phyloP scores from a whole-genome alignment of 2,888 invertebrate species.

The Pristionchus japonicus region DNA sequence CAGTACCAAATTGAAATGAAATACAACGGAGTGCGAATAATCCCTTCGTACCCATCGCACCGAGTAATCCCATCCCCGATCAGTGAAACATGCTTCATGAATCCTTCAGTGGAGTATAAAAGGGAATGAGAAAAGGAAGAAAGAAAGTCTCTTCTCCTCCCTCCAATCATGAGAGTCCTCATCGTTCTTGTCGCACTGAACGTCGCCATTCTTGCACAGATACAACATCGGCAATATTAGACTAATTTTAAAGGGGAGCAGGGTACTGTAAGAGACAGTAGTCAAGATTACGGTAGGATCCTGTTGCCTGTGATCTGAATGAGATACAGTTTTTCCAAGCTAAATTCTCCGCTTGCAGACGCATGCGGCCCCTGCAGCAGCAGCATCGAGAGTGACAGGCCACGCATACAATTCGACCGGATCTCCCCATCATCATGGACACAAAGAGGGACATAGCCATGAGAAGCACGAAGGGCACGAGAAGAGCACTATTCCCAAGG shows the following conservation, averaged over 20 bases:
- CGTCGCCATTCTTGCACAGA: not conserved
- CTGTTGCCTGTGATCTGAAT: too few species aligned
- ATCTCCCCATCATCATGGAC: not conserved
- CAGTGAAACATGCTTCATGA: not conserved
- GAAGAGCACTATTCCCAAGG: not conserved
- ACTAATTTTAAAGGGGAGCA: too few species aligned
- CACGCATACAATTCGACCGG: not conserved
- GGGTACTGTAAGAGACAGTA: too few species aligned
- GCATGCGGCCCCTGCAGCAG: not conserved
- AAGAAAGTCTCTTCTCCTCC: not conserved
- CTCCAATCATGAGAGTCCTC: not conserved
- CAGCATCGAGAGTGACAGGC: not conserved
- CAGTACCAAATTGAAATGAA: too few species aligned
- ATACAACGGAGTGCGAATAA: not conserved
- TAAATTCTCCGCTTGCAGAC: not conserved
- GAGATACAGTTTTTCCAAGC: too few species aligned
- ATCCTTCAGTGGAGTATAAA: not conserved
- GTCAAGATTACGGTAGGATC: too few species aligned
- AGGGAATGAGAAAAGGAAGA: not conserved
- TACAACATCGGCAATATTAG: too few species aligned
- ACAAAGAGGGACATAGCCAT: not conserved
- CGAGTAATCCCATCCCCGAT: not conserved
- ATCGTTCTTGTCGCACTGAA: not conserved
- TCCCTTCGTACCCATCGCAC: not conserved
- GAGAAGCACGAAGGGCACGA: not conserved